Evolutionary conservation across 2,797 vertebrate genomes (phyloP).

Genomic region (Manis pentadactyla): DNA sequence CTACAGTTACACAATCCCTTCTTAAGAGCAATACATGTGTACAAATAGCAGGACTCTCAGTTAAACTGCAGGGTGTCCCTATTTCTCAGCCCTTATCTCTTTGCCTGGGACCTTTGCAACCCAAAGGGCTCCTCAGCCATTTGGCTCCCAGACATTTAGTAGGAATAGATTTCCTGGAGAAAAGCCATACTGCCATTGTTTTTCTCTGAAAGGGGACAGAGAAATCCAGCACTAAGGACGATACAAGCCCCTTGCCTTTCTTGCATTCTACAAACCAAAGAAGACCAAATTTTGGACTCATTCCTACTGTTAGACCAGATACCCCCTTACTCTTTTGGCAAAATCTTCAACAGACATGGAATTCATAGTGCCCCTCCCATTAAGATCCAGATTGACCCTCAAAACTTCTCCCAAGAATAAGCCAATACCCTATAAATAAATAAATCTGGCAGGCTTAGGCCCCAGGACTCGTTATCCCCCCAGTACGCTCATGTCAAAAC

Average conservation of each 20-base stretch:
- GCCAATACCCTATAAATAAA: background rate
- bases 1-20: background rate
- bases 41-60: background rate
- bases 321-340: background rate
- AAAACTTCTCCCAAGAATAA: background rate
- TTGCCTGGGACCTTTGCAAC: background rate
- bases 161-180: background rate
- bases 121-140: background rate
- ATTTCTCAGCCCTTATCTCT: background rate
- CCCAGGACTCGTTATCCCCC: too few relatives aligned
- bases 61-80: background rate
- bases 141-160: background rate
- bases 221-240: background rate
- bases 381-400: background rate
- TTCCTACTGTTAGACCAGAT: background rate
- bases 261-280: background rate
- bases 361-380: background rate
- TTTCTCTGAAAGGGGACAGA: background rate
- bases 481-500: too few relatives aligned
- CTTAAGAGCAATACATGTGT: too few relatives aligned
- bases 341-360: background rate
- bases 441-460: background rate
- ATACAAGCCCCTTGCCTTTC: background rate
- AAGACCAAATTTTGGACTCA: background rate
- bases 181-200: background rate